phyloP scores from a whole-genome alignment of 2,113 vertebrate species.

The Bujurquina vittata region DNA sequence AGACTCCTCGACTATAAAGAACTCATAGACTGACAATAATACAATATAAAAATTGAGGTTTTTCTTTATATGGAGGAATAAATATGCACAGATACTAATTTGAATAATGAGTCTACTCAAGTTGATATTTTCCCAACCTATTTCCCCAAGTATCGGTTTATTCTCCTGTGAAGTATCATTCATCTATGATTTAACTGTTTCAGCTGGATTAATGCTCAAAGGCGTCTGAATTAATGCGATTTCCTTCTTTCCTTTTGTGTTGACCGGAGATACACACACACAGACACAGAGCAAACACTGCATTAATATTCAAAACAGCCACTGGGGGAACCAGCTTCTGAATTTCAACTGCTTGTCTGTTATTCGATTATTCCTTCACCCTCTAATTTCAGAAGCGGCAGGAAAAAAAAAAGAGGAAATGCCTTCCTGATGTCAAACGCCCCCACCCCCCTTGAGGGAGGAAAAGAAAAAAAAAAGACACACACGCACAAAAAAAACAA shows the following conservation, averaged over 20 bases:
- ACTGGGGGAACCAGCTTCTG: conserved; percentile 39
- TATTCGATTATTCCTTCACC: conserved; percentile 48
- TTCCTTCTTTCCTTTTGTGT: conserved; percentile 23
- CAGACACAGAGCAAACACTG: conserved; percentile 13
- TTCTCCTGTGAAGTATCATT: conserved; percentile 3
- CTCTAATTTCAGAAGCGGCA: conserved; percentile 40
- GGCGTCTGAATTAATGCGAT: conserved; percentile 31
- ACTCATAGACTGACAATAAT: not conserved
- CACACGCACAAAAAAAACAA: not conserved
- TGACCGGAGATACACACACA: conserved; percentile 10
- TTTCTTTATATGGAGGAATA: conserved; percentile 7
- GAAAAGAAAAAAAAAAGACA: not conserved
- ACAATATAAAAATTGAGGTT: not conserved
- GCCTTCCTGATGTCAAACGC: conserved; percentile 19
- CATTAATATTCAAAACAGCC: conserved; percentile 59
- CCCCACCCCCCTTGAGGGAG: not conserved
- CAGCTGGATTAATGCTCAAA: conserved; percentile 24
- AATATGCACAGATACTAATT: conserved; percentile 1
- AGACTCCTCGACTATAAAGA: conserved; percentile 4
- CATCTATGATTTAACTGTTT: conserved; percentile 41
- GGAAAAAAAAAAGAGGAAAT: conserved; percentile 35
- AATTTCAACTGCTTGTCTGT: conserved; percentile 44
- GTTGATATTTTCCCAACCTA: conserved; percentile 37
- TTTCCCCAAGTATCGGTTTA: conserved; percentile 9
- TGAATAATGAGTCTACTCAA: not conserved